A percentile compares a stretch with the other conserved stretches of the same genome.
Conservation (phyloP, 2,797 vertebrate species). For the Chrysolophus pictus region DNA sequence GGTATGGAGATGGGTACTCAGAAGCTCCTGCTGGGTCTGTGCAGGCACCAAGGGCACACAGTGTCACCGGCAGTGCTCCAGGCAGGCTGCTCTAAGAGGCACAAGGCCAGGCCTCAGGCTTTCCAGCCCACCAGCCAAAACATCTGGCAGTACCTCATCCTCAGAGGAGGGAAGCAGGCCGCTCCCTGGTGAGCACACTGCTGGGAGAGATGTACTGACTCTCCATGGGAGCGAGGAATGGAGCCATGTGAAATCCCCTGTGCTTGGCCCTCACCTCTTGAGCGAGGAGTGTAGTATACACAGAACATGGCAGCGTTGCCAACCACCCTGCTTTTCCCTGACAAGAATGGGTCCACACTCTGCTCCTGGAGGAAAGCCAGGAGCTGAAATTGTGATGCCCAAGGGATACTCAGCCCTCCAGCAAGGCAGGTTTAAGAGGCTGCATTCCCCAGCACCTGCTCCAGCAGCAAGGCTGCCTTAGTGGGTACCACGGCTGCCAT, state of each 20-base stretch:
- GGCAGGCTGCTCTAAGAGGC: not conserved
- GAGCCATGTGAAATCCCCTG: conserved; percentile 47
- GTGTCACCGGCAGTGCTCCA: not conserved
- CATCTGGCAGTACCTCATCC: not conserved
- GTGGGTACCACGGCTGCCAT: not conserved
- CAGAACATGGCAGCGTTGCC: conserved; percentile 25
- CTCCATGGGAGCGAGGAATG: not conserved
- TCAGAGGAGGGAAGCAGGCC: not conserved
- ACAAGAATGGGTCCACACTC: conserved; percentile 30
- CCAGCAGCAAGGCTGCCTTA: not conserved
- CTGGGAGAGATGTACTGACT: not conserved
- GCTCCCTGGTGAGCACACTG: not conserved
- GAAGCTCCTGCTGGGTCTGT: not conserved
- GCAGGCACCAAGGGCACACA: rapidly evolving
- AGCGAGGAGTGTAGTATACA: not conserved
- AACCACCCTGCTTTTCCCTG: conserved; percentile 41
- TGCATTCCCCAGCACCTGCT: not conserved
- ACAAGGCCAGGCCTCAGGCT: not conserved
- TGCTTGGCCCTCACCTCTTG: not conserved
- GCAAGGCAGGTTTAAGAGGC: not conserved
- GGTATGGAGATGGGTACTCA: not conserved
- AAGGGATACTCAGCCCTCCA: not conserved
- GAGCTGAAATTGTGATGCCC: not conserved
- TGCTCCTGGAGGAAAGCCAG: conserved; percentile 23
- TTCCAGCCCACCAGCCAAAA: not conserved